Evolutionary conservation across 2,888 invertebrate genomes (phyloP).

Genomic region (Eudasyphora cyanicolor): DNA sequence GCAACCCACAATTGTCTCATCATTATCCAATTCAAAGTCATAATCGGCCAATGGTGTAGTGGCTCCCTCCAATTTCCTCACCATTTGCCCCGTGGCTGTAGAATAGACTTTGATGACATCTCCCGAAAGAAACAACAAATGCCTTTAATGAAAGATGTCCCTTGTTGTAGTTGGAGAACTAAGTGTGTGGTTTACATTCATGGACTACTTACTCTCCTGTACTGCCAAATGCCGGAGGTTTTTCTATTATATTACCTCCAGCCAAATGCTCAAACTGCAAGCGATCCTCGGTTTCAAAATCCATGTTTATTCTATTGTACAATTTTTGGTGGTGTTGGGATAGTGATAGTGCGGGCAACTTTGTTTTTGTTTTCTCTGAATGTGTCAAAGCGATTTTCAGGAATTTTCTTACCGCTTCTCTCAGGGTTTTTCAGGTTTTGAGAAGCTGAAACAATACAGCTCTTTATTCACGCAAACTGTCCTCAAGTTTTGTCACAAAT

Average conservation of each 20-base stretch:
- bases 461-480: too few relatives aligned
- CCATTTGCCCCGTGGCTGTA: constrained; percentile 84
- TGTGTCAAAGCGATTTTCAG: neutral
- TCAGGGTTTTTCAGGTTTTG: too few relatives aligned
- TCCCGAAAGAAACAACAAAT: constrained; percentile 83
- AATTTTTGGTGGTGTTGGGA: neutral
- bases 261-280: constrained; percentile 82
- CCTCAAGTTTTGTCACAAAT: too few relatives aligned
- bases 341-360: neutral
- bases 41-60: constrained; percentile 81
- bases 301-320: constrained; percentile 69
- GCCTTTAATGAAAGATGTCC: constrained; percentile 80
- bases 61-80: constrained; percentile 82
- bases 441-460: too few relatives aligned
- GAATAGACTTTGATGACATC: constrained; percentile 84
- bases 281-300: constrained; percentile 74
- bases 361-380: neutral
- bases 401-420: too few relatives aligned
- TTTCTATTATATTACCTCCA: constrained; percentile 83
- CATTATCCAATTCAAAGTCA: constrained; percentile 79
- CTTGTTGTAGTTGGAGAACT: constrained; percentile 1
- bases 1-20: constrained; percentile 81
- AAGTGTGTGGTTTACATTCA: neutral
- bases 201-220: constrained; percentile 84
- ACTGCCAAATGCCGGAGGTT: constrained; percentile 83